Evolutionary conservation across 92 coral and sea anemone species (phyloP).

Genomic region (Heteractis magnifica): DNA sequence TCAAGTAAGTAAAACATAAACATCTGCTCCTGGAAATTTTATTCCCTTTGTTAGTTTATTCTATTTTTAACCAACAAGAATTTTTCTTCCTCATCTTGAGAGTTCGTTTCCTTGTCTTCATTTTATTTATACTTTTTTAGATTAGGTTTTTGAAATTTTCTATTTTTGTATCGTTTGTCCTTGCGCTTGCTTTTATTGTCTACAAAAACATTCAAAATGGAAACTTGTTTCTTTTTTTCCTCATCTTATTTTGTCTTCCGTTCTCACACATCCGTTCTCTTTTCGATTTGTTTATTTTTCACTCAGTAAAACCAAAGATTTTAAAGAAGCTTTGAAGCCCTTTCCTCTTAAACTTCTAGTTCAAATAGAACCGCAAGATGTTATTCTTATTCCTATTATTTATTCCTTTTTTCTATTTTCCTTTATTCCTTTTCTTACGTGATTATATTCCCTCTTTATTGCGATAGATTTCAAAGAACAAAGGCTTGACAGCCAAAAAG

Average conservation of each 20-base stretch:
- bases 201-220: too few species aligned
- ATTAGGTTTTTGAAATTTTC: too few species aligned
- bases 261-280: neutral
- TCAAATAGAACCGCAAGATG: too few species aligned
- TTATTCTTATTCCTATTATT: neutral
- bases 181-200: too few species aligned
- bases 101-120: too few species aligned
- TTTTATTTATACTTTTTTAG: too few species aligned
- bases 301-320: too few species aligned
- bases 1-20: conserved; percentile 54
- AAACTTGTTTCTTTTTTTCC: too few species aligned
- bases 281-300: neutral
- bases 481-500: conserved; percentile 87
- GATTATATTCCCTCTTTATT: neutral
- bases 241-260: too few species aligned
- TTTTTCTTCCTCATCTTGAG: neutral
- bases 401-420: neutral
- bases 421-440: neutral
- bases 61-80: neutral
- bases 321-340: too few species aligned
- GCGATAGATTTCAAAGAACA: conserved; percentile 85
- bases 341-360: too few species aligned
- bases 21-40: neutral
- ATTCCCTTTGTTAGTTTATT: neutral
- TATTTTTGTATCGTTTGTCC: too few species aligned